Conservation (phyloP, 2,797 vertebrate genomes). For the Miichthys miiuy region DNA sequence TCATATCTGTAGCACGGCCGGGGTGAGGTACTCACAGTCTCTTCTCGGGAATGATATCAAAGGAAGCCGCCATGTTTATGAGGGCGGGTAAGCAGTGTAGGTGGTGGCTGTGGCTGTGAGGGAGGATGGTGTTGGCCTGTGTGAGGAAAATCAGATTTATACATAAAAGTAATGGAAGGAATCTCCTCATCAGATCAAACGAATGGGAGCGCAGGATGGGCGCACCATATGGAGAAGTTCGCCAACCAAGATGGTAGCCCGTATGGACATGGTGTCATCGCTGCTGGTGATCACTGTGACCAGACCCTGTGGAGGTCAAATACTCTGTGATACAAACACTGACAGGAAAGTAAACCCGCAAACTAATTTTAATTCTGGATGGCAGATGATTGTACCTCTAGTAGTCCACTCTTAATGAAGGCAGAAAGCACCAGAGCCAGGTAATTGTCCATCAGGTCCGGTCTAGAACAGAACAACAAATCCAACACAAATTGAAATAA, state of each 20-base stretch:
- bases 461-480: slow-evolving; percentile 74
- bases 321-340: not conserved
- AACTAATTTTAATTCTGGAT: not conserved
- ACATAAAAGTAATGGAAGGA: not conserved
- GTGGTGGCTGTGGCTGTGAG: slow-evolving; percentile 92
- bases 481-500: not conserved
- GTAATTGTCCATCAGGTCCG: slow-evolving; percentile 95
- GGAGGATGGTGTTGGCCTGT: slow-evolving; percentile 91
- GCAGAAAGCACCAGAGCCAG: slow-evolving; percentile 91
- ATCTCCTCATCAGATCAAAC: not conserved
- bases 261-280: slow-evolving; percentile 88
- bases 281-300: slow-evolving; percentile 93
- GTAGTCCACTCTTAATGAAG: slow-evolving; percentile 90
- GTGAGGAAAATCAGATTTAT: not conserved
- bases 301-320: slow-evolving; percentile 82
- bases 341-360: not conserved
- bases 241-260: slow-evolving; percentile 90
- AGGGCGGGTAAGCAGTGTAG: slow-evolving; percentile 92
- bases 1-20: no score
- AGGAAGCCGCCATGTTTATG: slow-evolving; percentile 92
- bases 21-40: slow-evolving; percentile 83
- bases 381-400: slow-evolving; percentile 83
- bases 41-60: slow-evolving; percentile 90
- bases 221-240: slow-evolving; percentile 92
- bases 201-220: not conserved